Conservation (phyloP, 2,797 vertebrate species). For the Falco concolor region DNA sequence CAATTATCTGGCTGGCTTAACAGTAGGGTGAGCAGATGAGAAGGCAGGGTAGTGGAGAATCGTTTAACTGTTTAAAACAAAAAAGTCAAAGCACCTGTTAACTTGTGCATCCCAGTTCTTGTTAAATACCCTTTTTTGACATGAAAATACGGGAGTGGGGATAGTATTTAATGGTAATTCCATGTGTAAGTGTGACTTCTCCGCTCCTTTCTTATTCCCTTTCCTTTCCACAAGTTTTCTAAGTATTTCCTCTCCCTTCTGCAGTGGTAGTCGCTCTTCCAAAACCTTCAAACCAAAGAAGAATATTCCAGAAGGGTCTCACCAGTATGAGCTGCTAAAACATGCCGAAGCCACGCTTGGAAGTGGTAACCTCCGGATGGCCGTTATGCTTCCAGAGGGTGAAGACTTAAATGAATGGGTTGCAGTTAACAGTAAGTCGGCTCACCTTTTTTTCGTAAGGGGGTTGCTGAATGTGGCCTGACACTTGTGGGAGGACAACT, state of each 20-base stretch:
- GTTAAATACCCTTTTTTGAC: fast-evolving
- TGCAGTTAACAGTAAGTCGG: conserved; percentile 95
- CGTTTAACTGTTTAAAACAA: background rate
- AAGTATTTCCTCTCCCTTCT: background rate
- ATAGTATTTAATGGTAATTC: background rate
- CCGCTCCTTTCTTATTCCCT: background rate
- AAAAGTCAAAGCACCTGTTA: background rate
- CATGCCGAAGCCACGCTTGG: conserved; percentile 96
- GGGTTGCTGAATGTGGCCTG: background rate
- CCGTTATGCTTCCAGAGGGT: conserved; percentile 95
- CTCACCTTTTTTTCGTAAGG: fast-evolving
- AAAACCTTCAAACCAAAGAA: conserved; percentile 99
- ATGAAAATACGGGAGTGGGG: fast-evolving
- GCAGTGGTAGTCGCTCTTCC: conserved; percentile 90
- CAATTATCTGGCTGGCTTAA: background rate
- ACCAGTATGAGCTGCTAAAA: conserved; percentile 97
- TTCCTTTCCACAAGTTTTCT: background rate
- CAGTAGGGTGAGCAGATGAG: background rate
- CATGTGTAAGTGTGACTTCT: fast-evolving
- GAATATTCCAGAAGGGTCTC: conserved; percentile 97
- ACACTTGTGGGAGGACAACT: background rate
- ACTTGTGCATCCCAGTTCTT: background rate
- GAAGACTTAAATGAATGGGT: conserved; percentile 99
- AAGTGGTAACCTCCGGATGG: conserved; percentile 95
- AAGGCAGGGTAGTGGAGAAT: background rate